A percentile compares a stretch with the other conserved stretches of the same genome.
These are phyloP conservation scores for Lanius ludovicianus DNA, from an alignment of 2,113 vertebrate species.

Conservation along the genomic window DNA sequence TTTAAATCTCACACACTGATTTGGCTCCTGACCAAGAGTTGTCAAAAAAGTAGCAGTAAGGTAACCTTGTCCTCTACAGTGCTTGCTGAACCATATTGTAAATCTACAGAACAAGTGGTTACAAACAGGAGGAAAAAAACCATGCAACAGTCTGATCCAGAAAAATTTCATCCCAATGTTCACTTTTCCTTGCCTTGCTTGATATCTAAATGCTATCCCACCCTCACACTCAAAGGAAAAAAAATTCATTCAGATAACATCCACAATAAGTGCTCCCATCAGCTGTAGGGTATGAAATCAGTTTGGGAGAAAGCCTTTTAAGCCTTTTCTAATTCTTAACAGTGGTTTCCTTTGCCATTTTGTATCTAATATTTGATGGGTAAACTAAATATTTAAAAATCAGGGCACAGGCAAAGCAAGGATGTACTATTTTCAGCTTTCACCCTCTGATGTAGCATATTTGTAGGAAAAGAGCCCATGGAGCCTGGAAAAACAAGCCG, in stretches of 20 bases:
- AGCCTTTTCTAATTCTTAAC: background rate
- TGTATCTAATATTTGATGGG: background rate
- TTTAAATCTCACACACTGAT: background rate
- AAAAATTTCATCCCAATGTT: background rate
- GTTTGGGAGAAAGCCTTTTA: background rate
- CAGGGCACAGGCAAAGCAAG: background rate
- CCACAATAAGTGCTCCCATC: background rate
- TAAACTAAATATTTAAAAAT: background rate
- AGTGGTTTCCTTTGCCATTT: background rate
- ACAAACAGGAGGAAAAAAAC: background rate
- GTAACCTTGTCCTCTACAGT: background rate
- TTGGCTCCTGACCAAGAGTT: background rate
- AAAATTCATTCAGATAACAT: background rate
- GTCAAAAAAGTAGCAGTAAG: background rate
- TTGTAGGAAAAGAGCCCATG: background rate
- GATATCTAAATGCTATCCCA: background rate
- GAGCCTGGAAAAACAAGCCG: background rate
- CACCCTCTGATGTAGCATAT: background rate
- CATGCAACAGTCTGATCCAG: accelerated
- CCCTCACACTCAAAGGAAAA: background rate
- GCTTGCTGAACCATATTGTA: background rate
- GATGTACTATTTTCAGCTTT: background rate
- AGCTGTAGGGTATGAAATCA: background rate
- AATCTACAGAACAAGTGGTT: background rate
- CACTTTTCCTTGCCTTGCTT: background rate